A percentile compares a stretch with the other conserved stretches of the same genome.
These are phyloP conservation scores for Drosophila demipolita DNA, from an alignment of 2,888 invertebrate genomes.

Conservation along the genomic window DNA sequence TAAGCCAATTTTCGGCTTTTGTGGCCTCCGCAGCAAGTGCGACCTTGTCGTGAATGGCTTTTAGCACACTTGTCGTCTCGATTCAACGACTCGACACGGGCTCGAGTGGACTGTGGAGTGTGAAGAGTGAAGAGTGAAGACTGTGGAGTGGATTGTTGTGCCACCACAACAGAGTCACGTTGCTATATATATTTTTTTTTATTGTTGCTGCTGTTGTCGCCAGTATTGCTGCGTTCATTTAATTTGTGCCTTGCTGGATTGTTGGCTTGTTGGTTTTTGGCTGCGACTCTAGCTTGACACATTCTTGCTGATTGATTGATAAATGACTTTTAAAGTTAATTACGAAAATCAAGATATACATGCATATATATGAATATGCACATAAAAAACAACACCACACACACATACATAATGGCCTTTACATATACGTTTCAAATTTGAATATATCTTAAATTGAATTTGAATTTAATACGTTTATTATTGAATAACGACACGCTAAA, in stretches of 20 bases:
- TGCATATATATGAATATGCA: background rate
- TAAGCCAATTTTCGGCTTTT: constrained; percentile 74
- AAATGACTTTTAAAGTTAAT: constrained; percentile 73
- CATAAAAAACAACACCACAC: background rate
- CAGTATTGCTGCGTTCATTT: constrained; percentile 32
- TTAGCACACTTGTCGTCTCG: constrained; percentile 70
- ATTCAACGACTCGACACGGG: constrained; percentile 19
- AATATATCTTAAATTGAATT: background rate
- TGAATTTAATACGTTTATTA: constrained; percentile 1
- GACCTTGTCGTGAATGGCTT: constrained; percentile 69
- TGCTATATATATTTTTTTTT: constrained; percentile 10
- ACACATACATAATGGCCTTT: background rate
- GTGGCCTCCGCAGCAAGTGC: constrained; percentile 47
- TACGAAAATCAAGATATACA: constrained; percentile 58
- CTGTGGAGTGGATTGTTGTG: constrained; percentile 18
- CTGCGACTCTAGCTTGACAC: constrained; percentile 54
- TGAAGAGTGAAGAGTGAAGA: constrained; percentile 15
- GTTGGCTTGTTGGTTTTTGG: constrained; percentile 35
- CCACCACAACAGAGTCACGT: constrained; percentile 3
- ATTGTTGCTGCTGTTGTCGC: constrained; percentile 17
- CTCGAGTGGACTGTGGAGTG: constrained; percentile 20
- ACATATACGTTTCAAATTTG: constrained; percentile 2
- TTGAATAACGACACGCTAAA: constrained; percentile 7
- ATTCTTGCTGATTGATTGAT: constrained; percentile 75
- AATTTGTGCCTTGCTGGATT: constrained; percentile 20